Base-by-base conservation (phyloP, 2,888 invertebrate species). In the Ypsolopha scabrella region DNA sequence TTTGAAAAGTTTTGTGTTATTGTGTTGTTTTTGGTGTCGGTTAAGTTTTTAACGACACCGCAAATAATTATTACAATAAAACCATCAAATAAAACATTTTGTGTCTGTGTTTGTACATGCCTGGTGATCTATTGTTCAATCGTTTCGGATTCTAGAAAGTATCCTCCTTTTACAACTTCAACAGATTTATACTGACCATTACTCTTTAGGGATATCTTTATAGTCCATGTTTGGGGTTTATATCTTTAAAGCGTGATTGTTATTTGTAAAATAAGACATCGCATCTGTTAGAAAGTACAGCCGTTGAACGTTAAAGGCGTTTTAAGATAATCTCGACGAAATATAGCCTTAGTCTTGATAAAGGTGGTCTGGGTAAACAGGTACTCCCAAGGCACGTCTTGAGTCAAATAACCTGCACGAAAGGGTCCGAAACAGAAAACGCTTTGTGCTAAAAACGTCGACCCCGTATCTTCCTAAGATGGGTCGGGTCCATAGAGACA, bases 401-500 rank as follows among this genome's bases (percentile, higher is more conserved):
- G 68, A 80, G 74, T 78, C 78, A 78, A 80, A 80, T 75, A 78
- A 80, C 75, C 79, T 70, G 75, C 70, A 75, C 73, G 78, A 75
- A 74, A 77, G 70, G 79, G 77, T 71, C 75, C 72, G 67, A 80
- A 80, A 82, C 79, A 81, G 82, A 82, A 80, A 80, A 80, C 72
- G 79, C 76, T 81, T 82, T 82, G 83, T 81, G 81, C 81, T 83
- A 82, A 81, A 83, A 85, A 82, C 78, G 80, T 85, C 81, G 81
- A 80, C 82, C 80, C 72, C 78, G 80, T 83, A 83, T 85, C 83
- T 80, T 62, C 63, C 67, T 71, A 67, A 76, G 73, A 81, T 78
- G 78, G 79, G 75, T 75, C 68, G 68, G 62, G 62, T 52, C 75
- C 79, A 82, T 71, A 83, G 83, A 80, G 68, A 60, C 53, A 47